Evolutionary conservation across 2,797 vertebrate genomes (phyloP).

Genomic region (Florisuga fusca): DNA sequence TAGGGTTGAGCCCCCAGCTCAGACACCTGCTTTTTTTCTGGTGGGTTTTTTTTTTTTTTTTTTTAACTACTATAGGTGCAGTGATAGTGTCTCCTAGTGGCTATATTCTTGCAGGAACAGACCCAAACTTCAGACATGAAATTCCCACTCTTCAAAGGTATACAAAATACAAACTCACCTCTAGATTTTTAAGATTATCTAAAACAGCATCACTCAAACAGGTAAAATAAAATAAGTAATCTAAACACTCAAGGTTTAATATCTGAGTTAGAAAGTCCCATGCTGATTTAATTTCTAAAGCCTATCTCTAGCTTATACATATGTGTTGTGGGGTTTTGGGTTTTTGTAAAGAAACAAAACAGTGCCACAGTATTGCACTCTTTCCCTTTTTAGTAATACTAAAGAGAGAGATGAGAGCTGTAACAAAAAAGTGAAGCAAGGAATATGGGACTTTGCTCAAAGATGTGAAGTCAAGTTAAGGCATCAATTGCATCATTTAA

Average conservation of each 20-base stretch:
- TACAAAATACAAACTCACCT: not conserved
- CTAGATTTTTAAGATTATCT: not conserved
- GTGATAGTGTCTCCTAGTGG: constrained; percentile 44
- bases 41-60: too few species aligned
- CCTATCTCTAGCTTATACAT: not conserved
- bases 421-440: not conserved
- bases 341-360: not conserved
- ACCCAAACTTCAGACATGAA: not conserved
- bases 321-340: not conserved
- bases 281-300: not conserved
- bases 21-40: not conserved
- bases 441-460: not conserved
- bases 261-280: not conserved
- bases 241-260: not conserved
- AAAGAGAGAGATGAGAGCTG: not conserved
- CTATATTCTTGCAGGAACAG: not conserved
- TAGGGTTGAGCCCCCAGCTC: not conserved
- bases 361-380: not conserved
- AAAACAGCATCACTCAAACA: not conserved
- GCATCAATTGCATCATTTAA: not conserved
- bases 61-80: not conserved
- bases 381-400: not conserved
- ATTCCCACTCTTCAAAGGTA: not conserved
- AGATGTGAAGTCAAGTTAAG: not conserved
- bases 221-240: not conserved